phyloP scores from a whole-genome alignment of 2,113 vertebrate species.

The Actenoides hombroni region DNA sequence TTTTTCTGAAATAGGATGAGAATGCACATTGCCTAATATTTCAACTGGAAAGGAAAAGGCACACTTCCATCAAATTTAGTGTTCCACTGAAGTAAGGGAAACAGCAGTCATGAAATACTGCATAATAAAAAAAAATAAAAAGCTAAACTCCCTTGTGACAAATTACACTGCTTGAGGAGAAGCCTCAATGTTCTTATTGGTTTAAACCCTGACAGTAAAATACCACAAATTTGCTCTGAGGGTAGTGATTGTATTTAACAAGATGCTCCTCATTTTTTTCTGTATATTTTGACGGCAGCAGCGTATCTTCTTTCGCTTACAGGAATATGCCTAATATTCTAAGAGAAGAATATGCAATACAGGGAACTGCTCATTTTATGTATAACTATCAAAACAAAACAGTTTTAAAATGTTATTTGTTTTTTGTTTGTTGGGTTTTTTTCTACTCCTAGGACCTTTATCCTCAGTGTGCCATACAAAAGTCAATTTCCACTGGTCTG shows the following conservation, averaged over 20 bases:
- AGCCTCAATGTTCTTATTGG: not conserved
- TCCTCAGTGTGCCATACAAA: not conserved
- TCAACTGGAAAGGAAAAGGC: not conserved
- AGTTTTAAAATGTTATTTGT: not conserved
- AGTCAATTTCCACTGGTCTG: accelerated
- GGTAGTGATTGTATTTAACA: constrained; percentile 18
- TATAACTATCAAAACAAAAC: not conserved
- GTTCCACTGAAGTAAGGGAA: not conserved
- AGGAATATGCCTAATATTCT: not conserved
- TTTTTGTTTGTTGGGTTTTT: not conserved
- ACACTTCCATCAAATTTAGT: not conserved
- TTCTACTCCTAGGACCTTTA: not conserved
- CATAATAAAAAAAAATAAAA: constrained; percentile 16
- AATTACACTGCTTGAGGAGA: constrained; percentile 3
- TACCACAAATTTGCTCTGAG: not conserved
- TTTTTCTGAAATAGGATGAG: not conserved
- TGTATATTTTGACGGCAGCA: not conserved
- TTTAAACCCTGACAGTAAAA: constrained; percentile 38
- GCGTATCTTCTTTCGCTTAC: not conserved
- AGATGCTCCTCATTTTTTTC: not conserved
- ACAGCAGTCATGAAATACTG: constrained; percentile 8
- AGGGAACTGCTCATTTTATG: not conserved
- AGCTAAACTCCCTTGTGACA: not conserved
- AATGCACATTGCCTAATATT: not conserved
- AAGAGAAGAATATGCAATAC: not conserved